Percentiles rank a stretch among this genome's conserved stretches.
These are phyloP conservation scores for Gavia stellata DNA, from an alignment of 2,113 vertebrate genomes.

Conservation along the genomic window DNA sequence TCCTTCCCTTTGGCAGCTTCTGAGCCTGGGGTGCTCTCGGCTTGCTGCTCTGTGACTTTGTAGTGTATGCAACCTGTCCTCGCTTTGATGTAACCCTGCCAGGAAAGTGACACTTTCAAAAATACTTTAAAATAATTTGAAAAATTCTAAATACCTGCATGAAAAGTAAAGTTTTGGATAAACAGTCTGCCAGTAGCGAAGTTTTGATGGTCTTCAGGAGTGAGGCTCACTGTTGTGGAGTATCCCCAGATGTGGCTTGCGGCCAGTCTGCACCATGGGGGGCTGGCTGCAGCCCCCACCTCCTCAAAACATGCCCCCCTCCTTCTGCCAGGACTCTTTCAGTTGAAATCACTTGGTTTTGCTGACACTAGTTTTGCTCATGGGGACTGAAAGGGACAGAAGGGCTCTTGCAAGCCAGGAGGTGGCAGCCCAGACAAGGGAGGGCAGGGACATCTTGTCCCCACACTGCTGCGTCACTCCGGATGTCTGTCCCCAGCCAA, in stretches of 20 bases:
- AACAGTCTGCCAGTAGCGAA: neutral
- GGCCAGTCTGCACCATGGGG: rapidly evolving
- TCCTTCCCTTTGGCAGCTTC: neutral
- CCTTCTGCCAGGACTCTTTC: neutral
- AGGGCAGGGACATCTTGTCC: neutral
- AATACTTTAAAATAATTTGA: neutral
- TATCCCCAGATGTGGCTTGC: neutral
- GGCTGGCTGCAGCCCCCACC: neutral
- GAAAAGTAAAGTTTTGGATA: neutral
- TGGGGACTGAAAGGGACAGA: neutral
- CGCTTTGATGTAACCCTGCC: neutral
- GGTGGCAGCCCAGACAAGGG: neutral
- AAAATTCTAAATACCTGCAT: neutral
- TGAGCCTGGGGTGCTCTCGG: neutral
- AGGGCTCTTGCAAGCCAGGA: neutral
- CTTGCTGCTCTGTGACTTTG: neutral
- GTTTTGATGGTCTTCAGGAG: neutral
- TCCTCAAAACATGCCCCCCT: neutral
- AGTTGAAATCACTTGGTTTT: neutral
- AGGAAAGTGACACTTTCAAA: neutral
- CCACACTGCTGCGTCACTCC: rapidly evolving
- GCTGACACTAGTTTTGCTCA: neutral
- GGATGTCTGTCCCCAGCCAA: neutral
- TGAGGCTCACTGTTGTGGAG: neutral
- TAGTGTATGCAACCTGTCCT: neutral